Evolutionary conservation across 2,797 vertebrate genomes (phyloP).

Genomic region (Thripadectes ignobilis): DNA sequence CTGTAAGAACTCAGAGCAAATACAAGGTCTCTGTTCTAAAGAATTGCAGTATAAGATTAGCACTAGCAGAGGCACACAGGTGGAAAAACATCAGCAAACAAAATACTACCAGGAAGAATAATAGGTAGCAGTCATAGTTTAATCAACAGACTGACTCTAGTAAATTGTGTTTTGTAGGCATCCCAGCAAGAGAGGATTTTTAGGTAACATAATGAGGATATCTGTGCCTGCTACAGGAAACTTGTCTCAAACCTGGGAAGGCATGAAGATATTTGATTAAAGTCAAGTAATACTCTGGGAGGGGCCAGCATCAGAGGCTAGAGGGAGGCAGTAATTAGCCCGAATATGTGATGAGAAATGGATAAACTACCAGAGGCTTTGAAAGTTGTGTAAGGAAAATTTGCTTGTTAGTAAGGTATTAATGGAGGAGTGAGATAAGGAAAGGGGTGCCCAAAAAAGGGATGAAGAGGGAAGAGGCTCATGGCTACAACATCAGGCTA

Average conservation of each 20-base stretch:
- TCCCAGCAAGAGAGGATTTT: not conserved
- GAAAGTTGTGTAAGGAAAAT: conserved; percentile 13
- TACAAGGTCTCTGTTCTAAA: not conserved
- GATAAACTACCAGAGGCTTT: not conserved
- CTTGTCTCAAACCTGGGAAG: not conserved
- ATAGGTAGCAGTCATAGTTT: not conserved
- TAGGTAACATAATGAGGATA: conserved; percentile 17
- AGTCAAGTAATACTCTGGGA: not conserved
- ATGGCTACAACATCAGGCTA: not conserved
- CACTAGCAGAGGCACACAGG: not conserved
- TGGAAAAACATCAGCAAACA: not conserved
- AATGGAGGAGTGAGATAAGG: not conserved
- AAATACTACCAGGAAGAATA: not conserved
- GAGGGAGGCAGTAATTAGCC: conserved; percentile 21
- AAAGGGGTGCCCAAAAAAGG: not conserved
- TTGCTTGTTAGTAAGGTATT: not conserved
- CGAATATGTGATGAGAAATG: not conserved
- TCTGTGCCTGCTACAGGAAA: not conserved
- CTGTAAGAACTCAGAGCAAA: not conserved
- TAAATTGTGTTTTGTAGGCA: not conserved
- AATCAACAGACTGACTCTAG: conserved; percentile 8
- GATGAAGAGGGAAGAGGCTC: not conserved
- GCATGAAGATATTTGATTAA: conserved; percentile 3
- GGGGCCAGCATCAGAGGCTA: not conserved
- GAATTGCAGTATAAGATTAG: not conserved